phyloP scores from a whole-genome alignment of 2,888 invertebrate genomes.

The Apamea crenata region DNA sequence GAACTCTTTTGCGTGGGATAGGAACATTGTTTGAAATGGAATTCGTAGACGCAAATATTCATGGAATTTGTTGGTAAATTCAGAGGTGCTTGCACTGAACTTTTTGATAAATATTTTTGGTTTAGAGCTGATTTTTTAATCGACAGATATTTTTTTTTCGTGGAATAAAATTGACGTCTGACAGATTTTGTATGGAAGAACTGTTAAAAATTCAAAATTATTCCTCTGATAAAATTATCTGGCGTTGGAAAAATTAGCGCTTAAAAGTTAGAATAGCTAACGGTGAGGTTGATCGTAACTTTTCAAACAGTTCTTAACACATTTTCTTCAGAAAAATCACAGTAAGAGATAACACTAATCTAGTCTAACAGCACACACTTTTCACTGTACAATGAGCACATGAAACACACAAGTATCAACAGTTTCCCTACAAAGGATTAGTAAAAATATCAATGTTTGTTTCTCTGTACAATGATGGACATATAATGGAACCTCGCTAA shows the following conservation, averaged over 20 bases:
- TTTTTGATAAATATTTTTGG: background rate
- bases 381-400: slow-evolving; percentile 45
- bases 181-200: too few relatives aligned
- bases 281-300: background rate
- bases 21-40: background rate
- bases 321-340: slow-evolving; percentile 15
- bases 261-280: background rate
- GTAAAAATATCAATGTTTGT: slow-evolving; percentile 67
- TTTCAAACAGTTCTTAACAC: background rate
- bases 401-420: slow-evolving; percentile 38
- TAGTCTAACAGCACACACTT: slow-evolving; percentile 39
- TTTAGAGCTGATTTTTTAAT: background rate
- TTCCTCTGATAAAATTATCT: too few relatives aligned
- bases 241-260: too few relatives aligned
- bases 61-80: background rate
- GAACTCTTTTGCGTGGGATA: background rate
- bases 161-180: too few relatives aligned
- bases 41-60: background rate
- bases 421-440: slow-evolving; percentile 57
- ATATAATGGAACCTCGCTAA: slow-evolving; percentile 66
- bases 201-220: too few relatives aligned
- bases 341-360: background rate
- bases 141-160: too few relatives aligned
- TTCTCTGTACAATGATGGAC: slow-evolving; percentile 69
- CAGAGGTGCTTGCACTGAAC: background rate